Base-by-base conservation (phyloP, 2,888 invertebrate species). In the Augiades crinisus region DNA sequence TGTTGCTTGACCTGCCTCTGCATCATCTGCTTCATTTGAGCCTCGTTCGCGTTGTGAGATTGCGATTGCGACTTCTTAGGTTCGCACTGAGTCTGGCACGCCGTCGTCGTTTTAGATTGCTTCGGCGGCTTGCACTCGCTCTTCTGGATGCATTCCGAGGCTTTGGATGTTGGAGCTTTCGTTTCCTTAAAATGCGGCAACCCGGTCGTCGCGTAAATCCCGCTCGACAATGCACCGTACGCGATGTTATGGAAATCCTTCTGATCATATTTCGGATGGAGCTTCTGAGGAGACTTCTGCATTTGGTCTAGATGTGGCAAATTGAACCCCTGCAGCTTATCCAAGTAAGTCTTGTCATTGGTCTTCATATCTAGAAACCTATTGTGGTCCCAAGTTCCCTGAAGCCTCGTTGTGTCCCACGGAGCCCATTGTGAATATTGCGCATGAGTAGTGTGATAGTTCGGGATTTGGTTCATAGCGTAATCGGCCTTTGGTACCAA, bases 371-470 rank as follows among this genome's bases (percentile, higher is more conserved):
- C 90, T 16, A 90, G 67, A 53, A 87, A 84, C 51, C 90, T 72
- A 56, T 85, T 88, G 55, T 85, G 89, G 46, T 91, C 91, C 91
- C 92, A 92, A 0, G 91, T 77, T 53, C 81, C 72, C 50, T 85
- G 88, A 45, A 91, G 67, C 16, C 91, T 70, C 5, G 87, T 69
- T 13, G 85, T 83, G 59, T 92, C 91, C 92, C 92, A 92, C 1
- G 87, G 85, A 17, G 93, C 92, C 90, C 93, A 93, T 63, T 91
- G 91, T 62, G 91, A 91, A 61, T 93, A 93, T 65, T 93, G 93
- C 0, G 89, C 78, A 56, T 90, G 91, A 0, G 92, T 90, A 38
- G 92, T 90, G 65, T 93, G 92, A 65, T 93, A 94, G 66, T 93
- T 94, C 1, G 93, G 92, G 44, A 93, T 90, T 62, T 93, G 92